A percentile compares a stretch with the other conserved stretches of the same genome.
These are phyloP conservation scores for Thryonomys swinderianus DNA, from an alignment of 2,113 vertebrate genomes.

Conservation along the genomic window DNA sequence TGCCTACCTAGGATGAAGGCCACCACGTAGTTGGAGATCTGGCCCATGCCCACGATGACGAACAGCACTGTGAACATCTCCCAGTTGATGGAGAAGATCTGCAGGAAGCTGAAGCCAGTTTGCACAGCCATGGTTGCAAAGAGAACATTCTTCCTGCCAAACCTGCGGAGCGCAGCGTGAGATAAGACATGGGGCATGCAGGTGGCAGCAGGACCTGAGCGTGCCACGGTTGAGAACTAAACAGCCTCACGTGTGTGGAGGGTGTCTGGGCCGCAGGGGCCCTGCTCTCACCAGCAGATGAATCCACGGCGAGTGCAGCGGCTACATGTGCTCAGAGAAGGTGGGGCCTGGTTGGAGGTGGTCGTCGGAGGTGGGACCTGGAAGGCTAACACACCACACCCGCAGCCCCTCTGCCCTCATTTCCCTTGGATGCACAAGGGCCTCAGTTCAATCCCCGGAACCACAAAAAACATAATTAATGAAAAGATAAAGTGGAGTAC, in stretches of 20 bases:
- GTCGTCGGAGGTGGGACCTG: background rate
- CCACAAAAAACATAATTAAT: no score
- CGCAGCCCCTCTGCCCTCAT: no score
- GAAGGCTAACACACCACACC: background rate
- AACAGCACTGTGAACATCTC: constrained; percentile 90
- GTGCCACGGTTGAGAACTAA: background rate
- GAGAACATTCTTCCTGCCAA: constrained; percentile 93
- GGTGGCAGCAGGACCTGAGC: background rate
- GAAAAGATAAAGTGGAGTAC: no score
- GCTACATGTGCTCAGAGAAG: background rate
- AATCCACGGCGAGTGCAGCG: background rate
- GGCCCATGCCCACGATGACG: constrained; percentile 91
- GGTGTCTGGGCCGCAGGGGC: background rate
- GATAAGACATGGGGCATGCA: background rate
- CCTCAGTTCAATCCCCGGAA: background rate
- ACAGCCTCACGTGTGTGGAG: background rate
- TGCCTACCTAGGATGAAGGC: constrained; percentile 95
- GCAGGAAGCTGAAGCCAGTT: constrained; percentile 90
- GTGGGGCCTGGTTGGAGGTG: background rate
- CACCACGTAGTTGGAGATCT: constrained; percentile 94
- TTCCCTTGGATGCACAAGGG: background rate
- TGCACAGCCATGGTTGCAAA: constrained; percentile 91
- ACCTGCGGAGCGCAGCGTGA: constrained; percentile 82
- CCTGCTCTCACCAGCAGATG: background rate
- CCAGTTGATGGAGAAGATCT: constrained; percentile 93